Conservation (phyloP, 2,797 vertebrate genomes). For the Platalea minor region DNA sequence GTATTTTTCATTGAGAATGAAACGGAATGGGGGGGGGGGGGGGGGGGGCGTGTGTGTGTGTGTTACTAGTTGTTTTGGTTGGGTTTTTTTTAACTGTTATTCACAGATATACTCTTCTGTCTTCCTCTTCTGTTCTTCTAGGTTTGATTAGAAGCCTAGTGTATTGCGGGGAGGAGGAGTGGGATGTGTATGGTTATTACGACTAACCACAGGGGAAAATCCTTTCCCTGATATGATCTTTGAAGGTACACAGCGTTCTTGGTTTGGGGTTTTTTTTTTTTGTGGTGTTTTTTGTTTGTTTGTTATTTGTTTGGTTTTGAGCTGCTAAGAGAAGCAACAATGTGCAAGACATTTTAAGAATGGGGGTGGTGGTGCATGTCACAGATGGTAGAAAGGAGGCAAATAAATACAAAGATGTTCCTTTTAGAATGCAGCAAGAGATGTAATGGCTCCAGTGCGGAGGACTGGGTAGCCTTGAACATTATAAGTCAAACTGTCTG, state of each 20-base stretch:
- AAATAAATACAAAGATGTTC: neutral
- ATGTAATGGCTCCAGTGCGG: neutral
- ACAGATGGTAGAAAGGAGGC: neutral
- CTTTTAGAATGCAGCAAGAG: neutral
- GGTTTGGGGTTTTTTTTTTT: neutral
- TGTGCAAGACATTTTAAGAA: neutral
- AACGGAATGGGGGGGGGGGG: neutral
- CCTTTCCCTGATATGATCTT: neutral
- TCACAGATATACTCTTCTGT: constrained; percentile 11
- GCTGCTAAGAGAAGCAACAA: neutral
- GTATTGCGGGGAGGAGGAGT: neutral
- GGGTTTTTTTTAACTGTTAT: neutral
- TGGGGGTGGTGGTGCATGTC: too few species aligned
- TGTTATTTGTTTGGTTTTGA: neutral
- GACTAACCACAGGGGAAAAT: neutral
- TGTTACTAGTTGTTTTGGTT: neutral
- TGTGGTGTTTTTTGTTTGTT: neutral
- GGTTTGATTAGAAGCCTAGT: constrained; percentile 27
- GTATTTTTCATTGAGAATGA: constrained; percentile 8
- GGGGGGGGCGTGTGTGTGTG: neutral
- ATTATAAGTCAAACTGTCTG: neutral
- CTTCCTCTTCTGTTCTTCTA: neutral
- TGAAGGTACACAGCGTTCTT: constrained; percentile 5
- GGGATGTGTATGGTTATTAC: neutral
- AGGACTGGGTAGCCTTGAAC: neutral